phyloP scores from a whole-genome alignment of 2,113 vertebrate species.

The Suncus etruscus region DNA sequence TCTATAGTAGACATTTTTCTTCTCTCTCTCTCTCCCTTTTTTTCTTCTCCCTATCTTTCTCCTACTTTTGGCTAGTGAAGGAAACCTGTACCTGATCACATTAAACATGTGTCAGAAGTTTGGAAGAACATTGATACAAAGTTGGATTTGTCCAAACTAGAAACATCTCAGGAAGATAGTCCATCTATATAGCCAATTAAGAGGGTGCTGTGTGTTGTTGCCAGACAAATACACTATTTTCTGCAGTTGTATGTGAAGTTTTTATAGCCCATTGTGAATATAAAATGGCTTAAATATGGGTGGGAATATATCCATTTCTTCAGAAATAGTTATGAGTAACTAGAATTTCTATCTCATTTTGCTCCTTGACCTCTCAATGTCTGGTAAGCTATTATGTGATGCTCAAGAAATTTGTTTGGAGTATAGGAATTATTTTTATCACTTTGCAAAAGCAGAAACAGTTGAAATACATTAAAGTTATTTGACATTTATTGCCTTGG shows the following conservation, averaged over 20 bases:
- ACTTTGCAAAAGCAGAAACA: slow-evolving; percentile 49
- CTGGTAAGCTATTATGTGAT: slow-evolving; percentile 37
- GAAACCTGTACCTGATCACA: slow-evolving; percentile 3
- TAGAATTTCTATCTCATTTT: slow-evolving; percentile 64
- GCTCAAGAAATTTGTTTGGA: slow-evolving; percentile 45
- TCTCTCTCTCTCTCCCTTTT: too few relatives aligned
- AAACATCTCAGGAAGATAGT: neutral
- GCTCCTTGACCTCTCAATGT: slow-evolving; percentile 36
- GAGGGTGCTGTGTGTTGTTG: neutral
- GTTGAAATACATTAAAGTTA: neutral
- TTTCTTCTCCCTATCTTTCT: neutral
- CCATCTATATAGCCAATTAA: neutral
- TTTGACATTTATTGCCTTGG: slow-evolving; percentile 26
- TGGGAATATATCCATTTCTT: slow-evolving; percentile 19
- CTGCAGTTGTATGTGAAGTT: neutral
- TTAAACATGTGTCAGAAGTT: slow-evolving; percentile 45
- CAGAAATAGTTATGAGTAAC: slow-evolving; percentile 48
- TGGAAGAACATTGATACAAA: slow-evolving; percentile 4
- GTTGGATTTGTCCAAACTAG: slow-evolving; percentile 3
- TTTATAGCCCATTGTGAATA: slow-evolving; percentile 26
- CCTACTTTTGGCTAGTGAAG: neutral
- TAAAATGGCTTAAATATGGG: slow-evolving; percentile 47
- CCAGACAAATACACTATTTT: neutral
- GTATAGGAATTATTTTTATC: slow-evolving; percentile 35
- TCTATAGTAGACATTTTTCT: too few relatives aligned